These are phyloP conservation scores for Drepanosiphum platanoidis DNA, from an alignment of 2,888 invertebrate genomes.

Conservation along the genomic window DNA sequence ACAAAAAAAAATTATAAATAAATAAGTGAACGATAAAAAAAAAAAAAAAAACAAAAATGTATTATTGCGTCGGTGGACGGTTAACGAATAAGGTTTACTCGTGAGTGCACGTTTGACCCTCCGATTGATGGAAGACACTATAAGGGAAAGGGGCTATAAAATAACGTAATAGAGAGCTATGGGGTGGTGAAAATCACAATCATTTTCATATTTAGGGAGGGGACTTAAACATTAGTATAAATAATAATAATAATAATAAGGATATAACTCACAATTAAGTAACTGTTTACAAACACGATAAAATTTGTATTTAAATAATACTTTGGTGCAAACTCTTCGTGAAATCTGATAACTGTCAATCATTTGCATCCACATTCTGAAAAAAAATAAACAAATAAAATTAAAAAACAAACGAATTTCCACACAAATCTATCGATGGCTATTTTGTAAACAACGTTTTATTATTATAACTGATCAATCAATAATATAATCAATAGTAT, in stretches of 20 bases:
- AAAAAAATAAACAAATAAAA: constrained; percentile 8
- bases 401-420: too few relatives aligned
- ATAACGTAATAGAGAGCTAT: constrained; percentile 48
- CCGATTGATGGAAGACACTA: constrained; percentile 48
- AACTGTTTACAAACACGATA: constrained; percentile 43
- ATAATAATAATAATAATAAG: constrained; percentile 21
- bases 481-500: too few relatives aligned
- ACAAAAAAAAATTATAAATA: constrained; percentile 56
- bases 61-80: constrained; percentile 45
- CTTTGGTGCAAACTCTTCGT: constrained; percentile 48
- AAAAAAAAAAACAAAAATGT: constrained; percentile 5
- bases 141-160: constrained; percentile 32
- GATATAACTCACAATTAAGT: constrained; percentile 47
- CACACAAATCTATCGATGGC: too few relatives aligned
- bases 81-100: constrained; percentile 37
- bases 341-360: constrained; percentile 19
- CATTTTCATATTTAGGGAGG: not conserved
- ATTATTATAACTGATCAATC: too few relatives aligned
- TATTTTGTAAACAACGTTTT: too few relatives aligned
- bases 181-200: constrained; percentile 23
- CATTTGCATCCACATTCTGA: constrained; percentile 40
- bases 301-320: constrained; percentile 52
- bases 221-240: constrained; percentile 16
- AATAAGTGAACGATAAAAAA: constrained; percentile 27
- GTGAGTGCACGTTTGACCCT: constrained; percentile 12